phyloP scores from a whole-genome alignment of 1,140 invertebrate species.

The Hypsibius dujardini region DNA sequence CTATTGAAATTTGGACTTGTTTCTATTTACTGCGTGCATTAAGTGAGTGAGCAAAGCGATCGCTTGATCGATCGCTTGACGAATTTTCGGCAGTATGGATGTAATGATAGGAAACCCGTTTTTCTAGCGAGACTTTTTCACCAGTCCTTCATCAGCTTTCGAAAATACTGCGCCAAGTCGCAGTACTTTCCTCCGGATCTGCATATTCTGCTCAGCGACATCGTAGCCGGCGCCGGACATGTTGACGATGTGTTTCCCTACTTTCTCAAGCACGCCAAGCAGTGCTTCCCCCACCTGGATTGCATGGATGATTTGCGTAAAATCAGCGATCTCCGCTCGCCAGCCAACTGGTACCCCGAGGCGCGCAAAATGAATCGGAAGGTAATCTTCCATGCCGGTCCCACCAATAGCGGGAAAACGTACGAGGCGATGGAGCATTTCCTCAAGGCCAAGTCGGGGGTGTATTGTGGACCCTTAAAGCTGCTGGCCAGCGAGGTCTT shows the following conservation, averaged over 20 bases:
- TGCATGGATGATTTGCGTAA: constrained; percentile 91
- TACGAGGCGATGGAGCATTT: constrained; percentile 84
- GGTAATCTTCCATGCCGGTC: constrained; percentile 91
- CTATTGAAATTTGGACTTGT: not conserved
- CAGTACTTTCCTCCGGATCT: constrained; percentile 71
- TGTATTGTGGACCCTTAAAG: constrained; percentile 95
- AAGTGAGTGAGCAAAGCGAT: too few species aligned
- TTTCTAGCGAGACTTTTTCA: constrained; percentile 53
- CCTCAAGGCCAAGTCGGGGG: constrained; percentile 64
- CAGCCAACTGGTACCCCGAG: constrained; percentile 84
- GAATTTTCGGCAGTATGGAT: too few species aligned
- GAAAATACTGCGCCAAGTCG: constrained; percentile 65
- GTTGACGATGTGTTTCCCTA: constrained; percentile 80
- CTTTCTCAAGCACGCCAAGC: constrained; percentile 70
- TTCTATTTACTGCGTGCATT: not conserved
- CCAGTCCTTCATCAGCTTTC: constrained; percentile 70
- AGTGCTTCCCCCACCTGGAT: constrained; percentile 87
- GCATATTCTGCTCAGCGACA: constrained; percentile 77
- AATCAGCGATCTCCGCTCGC: constrained; percentile 79
- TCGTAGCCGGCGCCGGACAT: constrained; percentile 46
- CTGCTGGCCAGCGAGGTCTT: constrained; percentile 84
- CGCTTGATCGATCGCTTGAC: too few species aligned
- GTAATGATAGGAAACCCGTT: constrained; percentile 15
- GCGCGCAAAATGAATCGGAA: constrained; percentile 69
- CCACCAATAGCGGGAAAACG: constrained; percentile 98